Conservation (phyloP, 2,888 invertebrate genomes). For the Tetranychus piercei region DNA sequence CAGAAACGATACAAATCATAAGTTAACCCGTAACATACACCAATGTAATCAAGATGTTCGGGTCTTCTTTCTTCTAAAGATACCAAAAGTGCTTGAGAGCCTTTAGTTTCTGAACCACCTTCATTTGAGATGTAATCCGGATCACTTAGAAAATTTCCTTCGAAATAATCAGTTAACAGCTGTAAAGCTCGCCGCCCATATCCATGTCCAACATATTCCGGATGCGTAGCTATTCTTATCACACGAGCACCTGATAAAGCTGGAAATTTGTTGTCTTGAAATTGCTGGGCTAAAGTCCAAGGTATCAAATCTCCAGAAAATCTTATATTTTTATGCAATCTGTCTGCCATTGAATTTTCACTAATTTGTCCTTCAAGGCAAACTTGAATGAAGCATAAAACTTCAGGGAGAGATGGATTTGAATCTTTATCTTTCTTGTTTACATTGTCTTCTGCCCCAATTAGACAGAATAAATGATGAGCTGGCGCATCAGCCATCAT, state of each 20-base stretch:
- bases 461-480: conserved; percentile 82
- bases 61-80: conserved; percentile 65
- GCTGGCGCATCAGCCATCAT: conserved; percentile 96
- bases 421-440: conserved; percentile 38
- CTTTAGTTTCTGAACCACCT: conserved; percentile 32
- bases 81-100: conserved; percentile 64
- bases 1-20: conserved; percentile 69
- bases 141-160: conserved; percentile 40
- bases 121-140: conserved; percentile 17
- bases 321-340: conserved; percentile 63
- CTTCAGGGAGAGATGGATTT: conserved; percentile 50
- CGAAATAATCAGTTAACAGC: conserved; percentile 70
- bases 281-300: conserved; percentile 94
- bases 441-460: conserved; percentile 55
- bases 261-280: conserved; percentile 81
- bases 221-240: conserved; percentile 92
- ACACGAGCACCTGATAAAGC: conserved; percentile 69
- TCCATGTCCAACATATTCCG: conserved; percentile 94
- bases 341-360: conserved; percentile 50
- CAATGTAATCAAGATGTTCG: conserved; percentile 74
- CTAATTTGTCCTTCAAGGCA: conserved; percentile 46
- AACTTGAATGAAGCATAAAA: conserved; percentile 77
- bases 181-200: conserved; percentile 75
- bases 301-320: conserved; percentile 94
- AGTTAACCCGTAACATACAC: conserved; percentile 82